phyloP scores from a whole-genome alignment of 2,888 invertebrate species.

The Drosophila helvetica region DNA sequence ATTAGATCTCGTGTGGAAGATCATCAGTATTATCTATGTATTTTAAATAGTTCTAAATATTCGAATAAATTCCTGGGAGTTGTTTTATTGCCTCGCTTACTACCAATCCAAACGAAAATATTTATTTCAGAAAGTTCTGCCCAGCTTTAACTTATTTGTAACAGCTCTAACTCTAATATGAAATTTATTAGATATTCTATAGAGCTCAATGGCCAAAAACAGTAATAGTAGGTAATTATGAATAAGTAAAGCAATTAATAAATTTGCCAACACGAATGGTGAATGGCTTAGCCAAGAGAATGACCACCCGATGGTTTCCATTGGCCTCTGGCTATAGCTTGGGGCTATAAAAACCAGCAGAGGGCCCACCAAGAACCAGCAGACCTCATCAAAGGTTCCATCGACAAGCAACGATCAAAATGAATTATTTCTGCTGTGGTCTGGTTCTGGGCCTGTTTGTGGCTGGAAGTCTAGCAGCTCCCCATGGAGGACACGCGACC shows the following conservation, averaged over 20 bases:
- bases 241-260: constrained; percentile 57
- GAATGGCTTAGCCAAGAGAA: constrained; percentile 55
- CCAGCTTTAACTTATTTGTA: constrained; percentile 21
- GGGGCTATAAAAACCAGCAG: constrained; percentile 53
- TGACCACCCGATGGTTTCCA: constrained; percentile 41
- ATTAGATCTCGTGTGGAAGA: neutral
- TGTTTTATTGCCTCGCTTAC: constrained; percentile 8
- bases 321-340: neutral
- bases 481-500: constrained; percentile 65
- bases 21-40: no score
- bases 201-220: constrained; percentile 50
- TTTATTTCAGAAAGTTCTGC: constrained; percentile 19
- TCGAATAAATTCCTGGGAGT: constrained; percentile 20
- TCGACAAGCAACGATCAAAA: constrained; percentile 38
- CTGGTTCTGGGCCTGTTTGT: constrained; percentile 55
- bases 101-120: neutral
- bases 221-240: constrained; percentile 48
- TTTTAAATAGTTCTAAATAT: neutral
- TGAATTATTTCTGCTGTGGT: constrained; percentile 58
- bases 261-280: constrained; percentile 48
- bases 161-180: constrained; percentile 4
- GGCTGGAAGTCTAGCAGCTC: constrained; percentile 55
- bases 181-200: constrained; percentile 48
- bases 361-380: constrained; percentile 54
- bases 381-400: constrained; percentile 42